Base-by-base conservation (phyloP, 2,113 vertebrate genomes). In the Clarias magur region DNA sequence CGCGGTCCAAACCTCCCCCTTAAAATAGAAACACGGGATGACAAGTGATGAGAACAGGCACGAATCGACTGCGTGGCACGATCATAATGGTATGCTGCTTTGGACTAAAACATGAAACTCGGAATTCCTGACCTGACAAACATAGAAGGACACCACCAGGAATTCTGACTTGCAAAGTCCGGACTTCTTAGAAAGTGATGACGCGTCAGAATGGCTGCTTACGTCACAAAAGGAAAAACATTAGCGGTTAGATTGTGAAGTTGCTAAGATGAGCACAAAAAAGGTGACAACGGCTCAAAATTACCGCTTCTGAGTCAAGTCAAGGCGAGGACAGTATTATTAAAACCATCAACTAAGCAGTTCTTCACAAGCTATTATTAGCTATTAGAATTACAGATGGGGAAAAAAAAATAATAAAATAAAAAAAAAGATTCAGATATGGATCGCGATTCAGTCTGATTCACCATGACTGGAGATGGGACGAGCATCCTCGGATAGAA, bases 1-100 rank as follows among this genome's bases (percentile, higher is more conserved):
- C 54, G 79, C 59, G 62, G 81, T 81, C 75, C 86, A n/a, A 84
- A 62, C 30, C 48, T n/a, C 13, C 2, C 25, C 53, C 82, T 75
- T 75, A n/a, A 84, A 80, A 62, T 80, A 80, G 54, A 17, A 48
- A 82, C n/a, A 13, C 56, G 6, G 70, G 25, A 1, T 0, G 25
- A 75, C 73, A 23, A 34, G 38, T 1, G 53, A 56, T 1, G 54
- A 38, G 62, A 80, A 88, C 15, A 84, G 57, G n/a, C 27, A 84
- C 2, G 25, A 13, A 16, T 16, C 53, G 53, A 13, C 38, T 27
- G 12, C 25, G 53, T 25, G 70, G 34, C 70, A 23, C 70, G 2
- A 34, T 7, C 2, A 6, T 16, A 34, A 68, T 21, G 6, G 9
- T 19, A 34, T 1, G 3, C 30, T 3, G 30, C 1, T 27, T 17